These are phyloP conservation scores for Platycercus adscitus DNA, from an alignment of 2,113 vertebrate genomes.

Conservation along the genomic window DNA sequence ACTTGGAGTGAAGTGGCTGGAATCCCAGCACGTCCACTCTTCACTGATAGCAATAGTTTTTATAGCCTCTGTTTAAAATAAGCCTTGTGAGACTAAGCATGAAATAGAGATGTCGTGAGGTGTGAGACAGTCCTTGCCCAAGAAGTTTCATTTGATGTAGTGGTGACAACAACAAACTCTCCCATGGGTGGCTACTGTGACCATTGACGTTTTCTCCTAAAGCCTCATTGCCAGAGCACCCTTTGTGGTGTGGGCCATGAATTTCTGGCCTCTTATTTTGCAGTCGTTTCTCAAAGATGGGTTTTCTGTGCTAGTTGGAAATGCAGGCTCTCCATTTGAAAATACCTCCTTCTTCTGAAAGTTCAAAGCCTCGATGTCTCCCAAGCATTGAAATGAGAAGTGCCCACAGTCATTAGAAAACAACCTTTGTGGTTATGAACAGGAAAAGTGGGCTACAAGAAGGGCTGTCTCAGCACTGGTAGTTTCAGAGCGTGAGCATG, in stretches of 20 bases:
- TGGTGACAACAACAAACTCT: background rate
- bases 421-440: conserved; percentile 2
- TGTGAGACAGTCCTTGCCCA: background rate
- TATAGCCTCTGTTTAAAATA: background rate
- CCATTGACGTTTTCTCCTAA: background rate
- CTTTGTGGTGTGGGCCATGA: background rate
- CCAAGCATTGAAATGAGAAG: background rate
- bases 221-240: background rate
- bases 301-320: background rate
- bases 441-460: background rate
- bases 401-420: background rate
- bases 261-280: background rate
- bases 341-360: background rate
- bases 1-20: background rate
- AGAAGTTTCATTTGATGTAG: background rate
- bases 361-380: background rate
- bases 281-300: background rate
- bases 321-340: background rate
- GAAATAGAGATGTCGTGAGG: background rate
- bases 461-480: background rate
- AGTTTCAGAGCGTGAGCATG: background rate
- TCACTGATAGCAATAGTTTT: background rate
- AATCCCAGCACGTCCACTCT: background rate
- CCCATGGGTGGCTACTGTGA: background rate
- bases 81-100: background rate